Conservation (phyloP, 2,797 vertebrate species). For the Catharus ustulatus region DNA sequence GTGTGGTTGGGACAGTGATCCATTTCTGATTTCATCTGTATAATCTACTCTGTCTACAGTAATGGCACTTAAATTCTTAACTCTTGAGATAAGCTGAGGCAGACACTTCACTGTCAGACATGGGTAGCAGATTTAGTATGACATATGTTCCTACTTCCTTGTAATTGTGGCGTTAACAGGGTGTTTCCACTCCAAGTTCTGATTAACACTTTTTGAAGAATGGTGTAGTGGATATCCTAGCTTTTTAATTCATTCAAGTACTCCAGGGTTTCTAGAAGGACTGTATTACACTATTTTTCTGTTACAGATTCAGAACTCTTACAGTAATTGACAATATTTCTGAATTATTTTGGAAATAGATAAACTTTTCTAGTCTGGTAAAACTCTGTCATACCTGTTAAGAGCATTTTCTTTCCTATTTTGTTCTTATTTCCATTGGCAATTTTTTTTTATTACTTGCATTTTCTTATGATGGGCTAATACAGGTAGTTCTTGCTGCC, state of each 20-base stretch:
- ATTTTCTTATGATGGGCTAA: background rate
- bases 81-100: background rate
- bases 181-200: background rate
- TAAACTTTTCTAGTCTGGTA: background rate
- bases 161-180: background rate
- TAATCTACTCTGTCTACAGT: background rate
- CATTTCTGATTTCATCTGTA: background rate
- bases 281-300: background rate
- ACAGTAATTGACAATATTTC: background rate
- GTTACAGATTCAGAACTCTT: background rate
- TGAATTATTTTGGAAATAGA: background rate
- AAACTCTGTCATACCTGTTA: accelerated
- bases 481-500: background rate
- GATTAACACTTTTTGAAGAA: background rate
- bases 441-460: background rate
- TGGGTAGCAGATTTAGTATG: background rate
- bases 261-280: background rate
- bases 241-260: background rate
- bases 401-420: background rate
- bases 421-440: background rate
- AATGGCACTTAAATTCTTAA: background rate
- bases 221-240: background rate
- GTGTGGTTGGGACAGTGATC: background rate
- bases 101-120: background rate
- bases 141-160: background rate